phyloP scores from a whole-genome alignment of 35 echinoderm and acorn worm species.

The Anneissia japonica region DNA sequence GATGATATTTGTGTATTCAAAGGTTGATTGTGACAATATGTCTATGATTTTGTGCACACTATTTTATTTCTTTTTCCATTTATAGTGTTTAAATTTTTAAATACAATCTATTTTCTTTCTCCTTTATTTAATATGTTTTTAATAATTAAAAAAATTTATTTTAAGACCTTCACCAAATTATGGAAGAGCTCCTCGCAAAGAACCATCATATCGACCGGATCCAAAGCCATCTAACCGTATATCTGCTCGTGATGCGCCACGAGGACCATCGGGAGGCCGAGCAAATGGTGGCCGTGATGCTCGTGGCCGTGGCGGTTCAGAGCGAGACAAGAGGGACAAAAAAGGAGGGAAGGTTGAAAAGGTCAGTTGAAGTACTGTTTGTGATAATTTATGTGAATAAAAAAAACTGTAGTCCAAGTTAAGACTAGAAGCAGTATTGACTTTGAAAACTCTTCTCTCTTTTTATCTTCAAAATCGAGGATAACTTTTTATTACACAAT shows the following conservation, averaged over 20 bases:
- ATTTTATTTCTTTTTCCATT: no score
- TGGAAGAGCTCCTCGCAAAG: constrained; percentile 65
- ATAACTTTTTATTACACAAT: not conserved
- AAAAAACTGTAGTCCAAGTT: no score
- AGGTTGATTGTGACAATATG: no score
- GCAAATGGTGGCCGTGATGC: constrained; percentile 29
- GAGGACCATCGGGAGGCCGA: constrained; percentile 56
- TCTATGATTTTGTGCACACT: no score
- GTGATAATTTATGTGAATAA: not conserved
- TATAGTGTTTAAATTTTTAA: no score
- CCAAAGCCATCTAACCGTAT: constrained; percentile 51
- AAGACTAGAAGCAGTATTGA: no score
- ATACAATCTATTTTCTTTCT: no score
- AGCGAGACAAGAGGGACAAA: constrained; percentile 46
- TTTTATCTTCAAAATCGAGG: constrained; percentile 10
- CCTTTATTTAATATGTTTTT: no score
- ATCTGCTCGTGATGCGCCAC: constrained; percentile 34
- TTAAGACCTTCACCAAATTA: constrained; percentile 75
- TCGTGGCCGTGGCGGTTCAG: constrained; percentile 37
- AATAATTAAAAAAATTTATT: no score
- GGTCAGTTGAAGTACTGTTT: constrained; percentile 9
- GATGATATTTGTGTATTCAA: no score
- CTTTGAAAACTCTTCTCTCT: no score
- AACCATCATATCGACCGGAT: constrained; percentile 72
- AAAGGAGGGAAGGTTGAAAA: constrained; percentile 60